These are phyloP conservation scores for Caenorhabditis zanzibari DNA, from an alignment of 2,888 invertebrate genomes.

Conservation along the genomic window DNA sequence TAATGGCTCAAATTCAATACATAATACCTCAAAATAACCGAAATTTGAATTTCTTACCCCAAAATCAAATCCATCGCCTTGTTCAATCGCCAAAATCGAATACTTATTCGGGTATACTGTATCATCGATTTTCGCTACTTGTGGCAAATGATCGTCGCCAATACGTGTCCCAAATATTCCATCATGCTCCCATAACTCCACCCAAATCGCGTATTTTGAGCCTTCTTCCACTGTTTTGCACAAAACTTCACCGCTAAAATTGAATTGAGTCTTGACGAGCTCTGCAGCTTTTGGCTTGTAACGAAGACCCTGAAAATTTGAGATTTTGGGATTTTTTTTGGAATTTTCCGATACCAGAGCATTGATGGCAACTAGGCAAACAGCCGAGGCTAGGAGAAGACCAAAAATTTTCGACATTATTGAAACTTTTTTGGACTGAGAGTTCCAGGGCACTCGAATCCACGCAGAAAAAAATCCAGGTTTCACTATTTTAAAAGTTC, in stretches of 20 bases:
- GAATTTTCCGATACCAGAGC: too few relatives aligned
- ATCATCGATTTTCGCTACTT: neutral
- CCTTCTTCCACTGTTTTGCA: neutral
- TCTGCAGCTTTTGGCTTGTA: neutral
- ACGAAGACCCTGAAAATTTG: too few relatives aligned
- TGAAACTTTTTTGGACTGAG: neutral
- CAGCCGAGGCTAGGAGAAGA: neutral
- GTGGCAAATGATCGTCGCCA: conserved; percentile 1
- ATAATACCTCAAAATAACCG: too few relatives aligned
- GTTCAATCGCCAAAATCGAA: neutral
- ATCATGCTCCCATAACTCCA: neutral
- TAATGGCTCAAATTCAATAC: too few relatives aligned
- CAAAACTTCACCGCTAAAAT: neutral
- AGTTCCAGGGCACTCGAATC: neutral
- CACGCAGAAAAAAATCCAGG: neutral
- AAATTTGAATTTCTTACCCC: neutral
- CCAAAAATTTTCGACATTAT: neutral
- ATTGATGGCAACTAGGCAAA: too few relatives aligned
- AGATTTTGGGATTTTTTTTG: too few relatives aligned
- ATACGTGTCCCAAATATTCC: neutral
- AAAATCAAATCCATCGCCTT: neutral
- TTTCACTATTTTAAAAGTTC: too few relatives aligned
- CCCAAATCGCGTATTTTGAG: neutral
- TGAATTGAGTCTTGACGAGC: neutral
- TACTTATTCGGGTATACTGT: neutral